Evolutionary conservation across 2,888 invertebrate genomes (phyloP).

Genomic region (Pandemis corylana): DNA sequence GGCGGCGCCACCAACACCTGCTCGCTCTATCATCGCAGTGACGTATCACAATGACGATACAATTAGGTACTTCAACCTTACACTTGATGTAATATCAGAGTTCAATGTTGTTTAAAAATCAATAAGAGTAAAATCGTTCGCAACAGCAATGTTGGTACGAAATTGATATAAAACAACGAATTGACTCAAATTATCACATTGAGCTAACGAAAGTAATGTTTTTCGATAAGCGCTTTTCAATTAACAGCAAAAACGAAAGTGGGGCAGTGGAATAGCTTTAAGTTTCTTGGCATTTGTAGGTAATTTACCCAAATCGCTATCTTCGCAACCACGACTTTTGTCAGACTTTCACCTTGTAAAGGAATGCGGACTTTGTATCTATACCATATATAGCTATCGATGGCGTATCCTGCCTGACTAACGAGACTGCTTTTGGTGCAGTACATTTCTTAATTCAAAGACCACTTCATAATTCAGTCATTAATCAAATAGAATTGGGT

Average conservation of each 20-base stretch:
- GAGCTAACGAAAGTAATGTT: background rate
- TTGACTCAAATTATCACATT: background rate
- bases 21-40: constrained; percentile 14
- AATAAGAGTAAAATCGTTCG: background rate
- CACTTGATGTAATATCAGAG: constrained; percentile 9
- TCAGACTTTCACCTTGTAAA: constrained; percentile 2
- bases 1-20: constrained; percentile 9
- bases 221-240: background rate
- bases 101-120: constrained; percentile 5
- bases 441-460: no score
- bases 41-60: constrained; percentile 19
- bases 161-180: background rate
- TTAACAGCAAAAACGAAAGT: background rate
- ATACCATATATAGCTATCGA: background rate
- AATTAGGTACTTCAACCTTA: constrained; percentile 4
- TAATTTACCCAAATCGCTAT: background rate
- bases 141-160: background rate
- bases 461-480: no score
- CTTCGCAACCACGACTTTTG: background rate
- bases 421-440: background rate
- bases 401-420: background rate
- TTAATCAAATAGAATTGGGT: no score
- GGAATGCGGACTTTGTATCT: background rate
- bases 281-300: background rate
- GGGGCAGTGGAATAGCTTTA: background rate